Conservation (phyloP, 2,113 vertebrate species). For the Channa argus region DNA sequence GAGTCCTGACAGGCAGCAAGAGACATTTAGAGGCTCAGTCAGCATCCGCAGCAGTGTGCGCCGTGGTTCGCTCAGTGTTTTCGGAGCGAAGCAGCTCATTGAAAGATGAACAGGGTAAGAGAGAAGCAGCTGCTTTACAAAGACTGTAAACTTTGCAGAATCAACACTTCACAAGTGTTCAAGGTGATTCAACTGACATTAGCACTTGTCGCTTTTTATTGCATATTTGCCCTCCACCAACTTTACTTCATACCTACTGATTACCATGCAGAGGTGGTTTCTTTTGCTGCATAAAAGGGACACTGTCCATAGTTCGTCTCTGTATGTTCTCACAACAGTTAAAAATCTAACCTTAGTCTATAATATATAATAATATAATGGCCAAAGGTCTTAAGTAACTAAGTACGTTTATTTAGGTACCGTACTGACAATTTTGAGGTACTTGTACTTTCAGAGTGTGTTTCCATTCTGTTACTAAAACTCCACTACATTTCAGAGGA, state of each 20-base stretch:
- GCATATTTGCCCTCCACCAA: neutral
- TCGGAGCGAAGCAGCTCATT: slow-evolving; percentile 34
- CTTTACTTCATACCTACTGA: neutral
- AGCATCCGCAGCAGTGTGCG: slow-evolving; percentile 32
- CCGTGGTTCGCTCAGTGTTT: neutral
- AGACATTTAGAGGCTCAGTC: slow-evolving; percentile 36
- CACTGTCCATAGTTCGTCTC: neutral
- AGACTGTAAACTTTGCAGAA: slow-evolving; percentile 18
- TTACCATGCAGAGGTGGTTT: slow-evolving; percentile 3
- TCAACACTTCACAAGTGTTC: slow-evolving; percentile 13
- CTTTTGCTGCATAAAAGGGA: slow-evolving; percentile 10
- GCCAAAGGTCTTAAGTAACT: too few species aligned
- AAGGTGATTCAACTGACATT: slow-evolving; percentile 28
- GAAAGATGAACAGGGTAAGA: slow-evolving; percentile 17
- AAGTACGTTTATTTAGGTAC: too few species aligned
- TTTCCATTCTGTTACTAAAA: too few species aligned
- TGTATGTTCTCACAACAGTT: neutral
- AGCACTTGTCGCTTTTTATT: slow-evolving; percentile 9
- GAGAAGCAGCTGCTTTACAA: slow-evolving; percentile 43
- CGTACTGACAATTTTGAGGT: too few species aligned
- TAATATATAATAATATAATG: too few species aligned
- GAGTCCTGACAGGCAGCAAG: slow-evolving; percentile 52
- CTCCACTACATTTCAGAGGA: too few species aligned
- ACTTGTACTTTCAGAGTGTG: too few species aligned
- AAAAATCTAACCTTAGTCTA: neutral